These are phyloP conservation scores for Homarus gammarus DNA, from an alignment of 2,888 invertebrate genomes.

Conservation along the genomic window DNA sequence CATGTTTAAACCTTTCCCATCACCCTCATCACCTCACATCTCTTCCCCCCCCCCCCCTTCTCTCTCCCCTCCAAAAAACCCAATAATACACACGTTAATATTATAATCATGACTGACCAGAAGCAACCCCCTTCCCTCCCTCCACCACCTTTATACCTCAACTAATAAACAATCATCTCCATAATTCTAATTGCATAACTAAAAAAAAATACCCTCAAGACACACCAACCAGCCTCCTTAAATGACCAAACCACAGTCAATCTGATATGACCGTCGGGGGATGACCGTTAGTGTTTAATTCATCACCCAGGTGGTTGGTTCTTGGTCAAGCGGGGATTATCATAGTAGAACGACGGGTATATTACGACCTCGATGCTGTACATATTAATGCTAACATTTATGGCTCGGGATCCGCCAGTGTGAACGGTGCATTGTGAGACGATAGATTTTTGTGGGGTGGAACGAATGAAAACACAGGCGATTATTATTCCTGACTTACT, in stretches of 20 bases:
- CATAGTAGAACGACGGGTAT: constrained; percentile 25
- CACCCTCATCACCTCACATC: background rate
- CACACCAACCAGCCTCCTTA: too few species aligned
- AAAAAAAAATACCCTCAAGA: background rate
- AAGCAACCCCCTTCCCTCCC: background rate
- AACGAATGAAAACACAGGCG: too few species aligned
- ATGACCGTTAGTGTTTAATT: constrained; percentile 19
- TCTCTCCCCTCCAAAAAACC: background rate
- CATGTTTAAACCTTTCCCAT: background rate
- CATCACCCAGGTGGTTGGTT: constrained; percentile 40
- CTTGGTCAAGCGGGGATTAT: constrained; percentile 43
- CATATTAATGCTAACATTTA: constrained; percentile 65
- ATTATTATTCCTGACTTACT: too few species aligned
- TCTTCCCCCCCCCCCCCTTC: background rate
- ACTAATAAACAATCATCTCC: too few species aligned
- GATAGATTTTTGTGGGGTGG: too few species aligned
- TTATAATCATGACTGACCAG: background rate
- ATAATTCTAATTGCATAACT: constrained; percentile 3
- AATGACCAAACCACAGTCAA: background rate
- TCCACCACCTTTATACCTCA: too few species aligned
- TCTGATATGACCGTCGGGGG: background rate
- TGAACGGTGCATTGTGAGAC: constrained; percentile 27
- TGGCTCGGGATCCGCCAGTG: background rate
- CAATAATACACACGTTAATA: background rate
- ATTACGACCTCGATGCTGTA: constrained; percentile 7